These are phyloP conservation scores for Heliconius hortense DNA, from an alignment of 2,888 invertebrate genomes.

Conservation along the genomic window DNA sequence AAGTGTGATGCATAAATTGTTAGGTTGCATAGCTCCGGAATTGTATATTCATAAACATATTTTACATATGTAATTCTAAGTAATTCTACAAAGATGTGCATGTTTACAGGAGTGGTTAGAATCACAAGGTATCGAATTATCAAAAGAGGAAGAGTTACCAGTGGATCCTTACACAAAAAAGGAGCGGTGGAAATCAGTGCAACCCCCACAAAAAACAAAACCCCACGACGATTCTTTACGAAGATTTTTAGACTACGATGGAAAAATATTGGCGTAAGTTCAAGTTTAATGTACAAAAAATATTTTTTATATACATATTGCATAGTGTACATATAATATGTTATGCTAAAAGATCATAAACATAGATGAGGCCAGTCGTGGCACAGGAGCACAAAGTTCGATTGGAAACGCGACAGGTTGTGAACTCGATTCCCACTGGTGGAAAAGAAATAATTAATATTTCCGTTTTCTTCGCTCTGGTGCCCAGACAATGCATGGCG, in stretches of 20 bases:
- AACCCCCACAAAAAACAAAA: slow-evolving; percentile 55
- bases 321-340: neutral
- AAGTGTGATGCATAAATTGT: neutral
- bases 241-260: slow-evolving; percentile 89
- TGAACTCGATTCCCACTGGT: too few relatives aligned
- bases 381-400: too few relatives aligned
- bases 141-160: slow-evolving; percentile 86
- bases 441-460: too few relatives aligned
- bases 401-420: too few relatives aligned
- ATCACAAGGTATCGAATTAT: slow-evolving; percentile 91
- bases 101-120: slow-evolving; percentile 86
- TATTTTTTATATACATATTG: neutral
- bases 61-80: neutral
- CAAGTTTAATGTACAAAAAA: neutral
- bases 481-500: too few relatives aligned
- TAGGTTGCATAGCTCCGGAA: neutral
- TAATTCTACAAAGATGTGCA: neutral
- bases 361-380: too few relatives aligned
- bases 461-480: too few relatives aligned
- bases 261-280: slow-evolving; percentile 87
- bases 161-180: slow-evolving; percentile 85
- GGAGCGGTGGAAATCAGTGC: slow-evolving; percentile 67
- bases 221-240: slow-evolving; percentile 71
- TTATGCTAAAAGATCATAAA: neutral
- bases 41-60: neutral